These are phyloP conservation scores for Gonocerus acuteangulatus DNA, from an alignment of 2,888 invertebrate genomes.

Conservation along the genomic window DNA sequence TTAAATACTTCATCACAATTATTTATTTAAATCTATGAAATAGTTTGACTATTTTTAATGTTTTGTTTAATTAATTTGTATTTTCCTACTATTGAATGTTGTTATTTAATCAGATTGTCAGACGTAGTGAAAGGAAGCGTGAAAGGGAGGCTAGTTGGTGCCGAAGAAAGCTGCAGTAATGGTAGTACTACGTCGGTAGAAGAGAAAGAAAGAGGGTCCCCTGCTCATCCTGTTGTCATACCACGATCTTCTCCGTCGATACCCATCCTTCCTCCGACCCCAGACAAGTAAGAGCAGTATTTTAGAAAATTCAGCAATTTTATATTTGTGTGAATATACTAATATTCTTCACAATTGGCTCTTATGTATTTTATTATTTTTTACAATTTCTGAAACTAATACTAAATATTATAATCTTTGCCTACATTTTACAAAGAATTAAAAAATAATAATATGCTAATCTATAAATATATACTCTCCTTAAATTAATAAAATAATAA, in stretches of 20 bases:
- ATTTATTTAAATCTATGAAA: too few relatives aligned
- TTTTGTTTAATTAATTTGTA: too few relatives aligned
- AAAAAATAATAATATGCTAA: too few relatives aligned
- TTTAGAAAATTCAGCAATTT: neutral
- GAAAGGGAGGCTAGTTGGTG: conserved; percentile 41
- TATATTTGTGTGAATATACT: neutral
- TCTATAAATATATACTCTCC: too few relatives aligned
- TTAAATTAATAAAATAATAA: too few relatives aligned
- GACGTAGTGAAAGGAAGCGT: conserved; percentile 72
- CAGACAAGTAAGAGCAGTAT: conserved; percentile 48
- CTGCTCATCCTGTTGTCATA: neutral
- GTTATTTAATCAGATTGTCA: conserved; percentile 61
- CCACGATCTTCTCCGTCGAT: conserved; percentile 40
- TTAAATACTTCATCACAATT: too few relatives aligned
- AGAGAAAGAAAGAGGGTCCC: neutral
- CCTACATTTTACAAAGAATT: too few relatives aligned
- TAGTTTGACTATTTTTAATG: too few relatives aligned
- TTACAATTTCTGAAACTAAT: too few relatives aligned
- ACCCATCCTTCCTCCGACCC: conserved; percentile 39
- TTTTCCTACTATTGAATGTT: too few relatives aligned
- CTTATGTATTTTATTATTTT: too few relatives aligned
- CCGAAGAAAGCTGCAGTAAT: conserved; percentile 2
- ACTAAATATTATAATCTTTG: too few relatives aligned
- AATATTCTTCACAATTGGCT: neutral
- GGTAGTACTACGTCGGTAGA: neutral